phyloP scores from a whole-genome alignment of 2,888 invertebrate genomes.

The Piscicola geometra region DNA sequence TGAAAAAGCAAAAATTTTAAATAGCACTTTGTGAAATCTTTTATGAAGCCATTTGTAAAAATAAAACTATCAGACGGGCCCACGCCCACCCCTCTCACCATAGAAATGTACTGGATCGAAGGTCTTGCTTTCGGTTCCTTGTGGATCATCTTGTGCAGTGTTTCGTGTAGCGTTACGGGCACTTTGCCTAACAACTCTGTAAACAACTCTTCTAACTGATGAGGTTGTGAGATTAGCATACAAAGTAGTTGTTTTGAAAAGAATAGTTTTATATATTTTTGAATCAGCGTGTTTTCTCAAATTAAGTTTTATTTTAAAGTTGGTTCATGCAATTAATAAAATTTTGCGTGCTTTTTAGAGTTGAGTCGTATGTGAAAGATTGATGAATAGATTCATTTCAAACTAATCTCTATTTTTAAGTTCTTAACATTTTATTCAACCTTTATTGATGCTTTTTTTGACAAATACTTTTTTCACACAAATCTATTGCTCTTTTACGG shows the following conservation, averaged over 20 bases:
- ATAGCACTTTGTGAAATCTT: not conserved
- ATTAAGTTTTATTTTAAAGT: no score
- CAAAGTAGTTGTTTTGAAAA: no score
- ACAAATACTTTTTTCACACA: no score
- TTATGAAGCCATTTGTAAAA: not conserved
- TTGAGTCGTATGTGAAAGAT: no score
- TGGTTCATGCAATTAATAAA: not conserved
- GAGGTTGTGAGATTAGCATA: not conserved
- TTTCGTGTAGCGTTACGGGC: slow-evolving; percentile 80
- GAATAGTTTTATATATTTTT: no score
- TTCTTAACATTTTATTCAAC: no score
- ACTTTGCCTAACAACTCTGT: slow-evolving; percentile 72
- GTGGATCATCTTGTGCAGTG: slow-evolving; percentile 71
- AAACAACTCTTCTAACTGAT: slow-evolving; percentile 76
- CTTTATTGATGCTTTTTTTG: no score
- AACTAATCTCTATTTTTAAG: no score
- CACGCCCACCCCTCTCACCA: slow-evolving; percentile 62
- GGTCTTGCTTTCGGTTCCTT: slow-evolving; percentile 81
- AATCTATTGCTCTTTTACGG: no score
- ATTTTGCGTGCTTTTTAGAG: no score
- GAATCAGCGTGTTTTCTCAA: not conserved
- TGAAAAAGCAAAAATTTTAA: not conserved
- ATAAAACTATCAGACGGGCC: not conserved
- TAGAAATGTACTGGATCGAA: slow-evolving; percentile 79
- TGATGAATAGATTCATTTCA: no score